Percentiles rank a stretch among this genome's conserved stretches.
phyloP scores from a whole-genome alignment of 2,797 vertebrate genomes.

The Ibycter americanus region DNA sequence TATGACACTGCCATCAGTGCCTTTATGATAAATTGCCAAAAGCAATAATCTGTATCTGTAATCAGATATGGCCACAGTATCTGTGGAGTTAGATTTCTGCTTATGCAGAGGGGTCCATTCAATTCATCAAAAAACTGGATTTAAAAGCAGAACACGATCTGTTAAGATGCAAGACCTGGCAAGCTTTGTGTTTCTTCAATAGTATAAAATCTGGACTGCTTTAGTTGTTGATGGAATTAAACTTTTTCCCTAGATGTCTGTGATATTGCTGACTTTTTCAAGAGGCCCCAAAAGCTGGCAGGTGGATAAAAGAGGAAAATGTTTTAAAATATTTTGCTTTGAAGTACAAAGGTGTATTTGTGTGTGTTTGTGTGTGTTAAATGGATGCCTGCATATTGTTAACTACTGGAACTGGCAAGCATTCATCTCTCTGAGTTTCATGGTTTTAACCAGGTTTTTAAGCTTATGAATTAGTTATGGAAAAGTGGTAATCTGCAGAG shows the following conservation, averaged over 20 bases:
- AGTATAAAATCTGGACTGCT: background rate
- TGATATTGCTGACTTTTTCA: background rate
- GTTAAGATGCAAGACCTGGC: conserved; percentile 23
- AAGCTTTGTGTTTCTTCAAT: background rate
- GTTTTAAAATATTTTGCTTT: background rate
- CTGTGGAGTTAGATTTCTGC: background rate
- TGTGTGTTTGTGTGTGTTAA: background rate
- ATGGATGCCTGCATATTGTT: background rate
- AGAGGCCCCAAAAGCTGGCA: background rate
- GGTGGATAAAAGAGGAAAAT: background rate
- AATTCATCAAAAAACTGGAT: background rate
- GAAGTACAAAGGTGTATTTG: background rate
- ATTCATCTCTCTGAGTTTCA: background rate
- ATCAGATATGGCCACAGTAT: background rate
- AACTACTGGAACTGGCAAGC: background rate
- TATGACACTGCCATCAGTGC: background rate
- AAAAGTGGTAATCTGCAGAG: background rate
- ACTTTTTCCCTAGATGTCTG: background rate
- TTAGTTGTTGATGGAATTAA: conserved; percentile 4
- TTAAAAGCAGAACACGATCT: conserved; percentile 12
- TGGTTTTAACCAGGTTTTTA: background rate
- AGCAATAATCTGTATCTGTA: background rate
- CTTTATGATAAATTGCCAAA: conserved; percentile 3
- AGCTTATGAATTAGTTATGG: background rate
- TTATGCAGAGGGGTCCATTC: background rate